A percentile compares a stretch with the other conserved stretches of the same genome.
Evolutionary conservation across 1,140 invertebrate species (phyloP).

Genomic region (Pogonus chalceus): DNA sequence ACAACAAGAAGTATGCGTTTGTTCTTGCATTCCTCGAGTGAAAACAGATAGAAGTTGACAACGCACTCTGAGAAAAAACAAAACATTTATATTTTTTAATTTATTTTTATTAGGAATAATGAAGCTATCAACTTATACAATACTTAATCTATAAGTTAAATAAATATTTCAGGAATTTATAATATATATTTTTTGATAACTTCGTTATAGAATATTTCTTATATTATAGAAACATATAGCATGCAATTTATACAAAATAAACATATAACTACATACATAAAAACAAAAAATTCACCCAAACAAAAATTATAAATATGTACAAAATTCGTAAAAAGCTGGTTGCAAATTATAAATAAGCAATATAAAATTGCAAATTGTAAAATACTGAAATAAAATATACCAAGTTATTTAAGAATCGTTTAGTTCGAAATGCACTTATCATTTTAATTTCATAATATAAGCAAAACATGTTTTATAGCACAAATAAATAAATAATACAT

Average conservation of each 20-base stretch:
- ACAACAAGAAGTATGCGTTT: slow-evolving; percentile 6
- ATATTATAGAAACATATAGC: neutral
- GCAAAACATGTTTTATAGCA: neutral
- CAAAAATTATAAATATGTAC: too few species aligned
- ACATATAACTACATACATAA: too few species aligned
- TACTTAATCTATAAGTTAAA: neutral
- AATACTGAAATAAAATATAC: too few species aligned
- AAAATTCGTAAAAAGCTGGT: too few species aligned
- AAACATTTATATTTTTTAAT: slow-evolving; percentile 11
- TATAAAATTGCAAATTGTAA: too few species aligned
- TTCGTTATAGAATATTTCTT: neutral
- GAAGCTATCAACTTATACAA: neutral
- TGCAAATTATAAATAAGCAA: too few species aligned
- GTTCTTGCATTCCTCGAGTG: slow-evolving; percentile 25
- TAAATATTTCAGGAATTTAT: too few species aligned
- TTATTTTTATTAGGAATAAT: neutral
- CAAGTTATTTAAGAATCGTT: too few species aligned
- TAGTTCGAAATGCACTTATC: slow-evolving; percentile 4
- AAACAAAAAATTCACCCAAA: too few species aligned
- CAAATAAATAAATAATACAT: slow-evolving; percentile 8
- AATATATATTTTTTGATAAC: neutral
- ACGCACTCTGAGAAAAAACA: slow-evolving; percentile 33
- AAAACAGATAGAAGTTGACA: slow-evolving; percentile 33
- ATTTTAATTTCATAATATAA: slow-evolving; percentile 6
- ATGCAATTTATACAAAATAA: too few species aligned